Evolutionary conservation across 2,888 invertebrate species (phyloP).

Genomic region (Watsonalla cultraria): DNA sequence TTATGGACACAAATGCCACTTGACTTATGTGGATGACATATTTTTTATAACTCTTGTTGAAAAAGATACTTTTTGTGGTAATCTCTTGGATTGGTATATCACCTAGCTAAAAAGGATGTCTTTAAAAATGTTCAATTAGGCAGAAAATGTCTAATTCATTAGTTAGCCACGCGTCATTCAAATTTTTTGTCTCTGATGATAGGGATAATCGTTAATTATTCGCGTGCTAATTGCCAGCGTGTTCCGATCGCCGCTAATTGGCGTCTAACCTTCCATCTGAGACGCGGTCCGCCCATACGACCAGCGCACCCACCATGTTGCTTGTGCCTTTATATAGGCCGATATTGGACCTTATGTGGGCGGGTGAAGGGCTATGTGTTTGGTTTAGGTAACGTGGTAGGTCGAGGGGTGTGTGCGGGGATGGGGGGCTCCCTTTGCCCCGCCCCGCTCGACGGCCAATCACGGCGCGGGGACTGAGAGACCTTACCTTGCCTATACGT

Average conservation of each 20-base stretch:
- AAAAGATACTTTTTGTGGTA: no score
- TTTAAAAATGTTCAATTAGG: background rate
- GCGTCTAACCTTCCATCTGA: constrained; percentile 56
- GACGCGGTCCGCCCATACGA: constrained; percentile 73
- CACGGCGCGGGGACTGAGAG: constrained; percentile 51
- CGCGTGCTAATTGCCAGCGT: constrained; percentile 53
- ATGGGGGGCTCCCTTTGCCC: constrained; percentile 62
- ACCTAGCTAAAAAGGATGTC: no score
- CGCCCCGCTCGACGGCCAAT: constrained; percentile 66
- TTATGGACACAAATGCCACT: no score
- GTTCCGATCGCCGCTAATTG: constrained; percentile 69
- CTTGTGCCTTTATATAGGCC: constrained; percentile 24
- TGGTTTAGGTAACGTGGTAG: constrained; percentile 53
- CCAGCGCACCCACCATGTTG: constrained; percentile 55
- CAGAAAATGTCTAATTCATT: background rate
- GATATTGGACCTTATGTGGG: constrained; percentile 39
- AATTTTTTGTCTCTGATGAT: constrained; percentile 18
- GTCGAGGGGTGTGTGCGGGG: constrained; percentile 61
- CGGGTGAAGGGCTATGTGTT: constrained; percentile 38
- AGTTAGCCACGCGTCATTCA: background rate
- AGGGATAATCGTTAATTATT: constrained; percentile 47
- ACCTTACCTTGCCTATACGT: constrained; percentile 73
- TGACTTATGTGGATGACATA: no score
- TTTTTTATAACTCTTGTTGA: no score
- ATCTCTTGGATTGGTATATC: no score